Evolutionary conservation across 2,888 invertebrate genomes (phyloP), one percentile per base, ranked within the genome.

Genomic region (Coecobrya sp.): DNA sequence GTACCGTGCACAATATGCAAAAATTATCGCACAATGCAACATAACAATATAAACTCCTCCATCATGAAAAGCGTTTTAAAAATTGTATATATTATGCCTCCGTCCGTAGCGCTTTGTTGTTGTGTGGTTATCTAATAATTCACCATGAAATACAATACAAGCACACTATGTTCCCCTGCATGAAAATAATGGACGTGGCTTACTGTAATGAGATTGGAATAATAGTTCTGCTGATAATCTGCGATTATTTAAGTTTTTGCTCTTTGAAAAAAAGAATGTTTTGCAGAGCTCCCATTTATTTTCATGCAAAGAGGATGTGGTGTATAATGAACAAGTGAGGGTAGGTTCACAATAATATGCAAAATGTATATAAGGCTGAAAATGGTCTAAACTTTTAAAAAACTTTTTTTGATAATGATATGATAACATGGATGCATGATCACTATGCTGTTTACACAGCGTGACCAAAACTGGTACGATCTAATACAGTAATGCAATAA

Each of bases 391-490:
- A 79, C 22, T 79, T n/a, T 49, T 49, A 49, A 79, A 79, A 45
- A 52, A 22, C 19, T 22, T 22, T 49, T 79, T 45, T 79, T 22
- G 73, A 49, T 79, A 79, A 79, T 79, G 76, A 45, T 79, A 68
- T 10, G 30, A 45, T 59, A 73, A 49, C 65, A 88, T 81, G 88
- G 62, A 25, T 88, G 79, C 81, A 62, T 88, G 88, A 88, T 88
- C 87, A 87, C 79, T 79, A 16, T 49, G 10, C 49, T n/a, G 88
- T 65, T 88, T 88, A 88, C 16, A 27, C 79, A 88, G 65, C 88
- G 88, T 88, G 88, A 79, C 88, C 76, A 62, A 86, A 76, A 76
- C 42, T 86, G 73, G 86, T 70, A 52, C 52, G 22, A 30, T 68
- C 16, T 27, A 68, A 68, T 84, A 65, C 27, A n/a, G 25, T 42